Evolutionary conservation across 2,113 vertebrate species (phyloP), one percentile per base, ranked within the genome.

Genomic region (Seriola aureovittata): DNA sequence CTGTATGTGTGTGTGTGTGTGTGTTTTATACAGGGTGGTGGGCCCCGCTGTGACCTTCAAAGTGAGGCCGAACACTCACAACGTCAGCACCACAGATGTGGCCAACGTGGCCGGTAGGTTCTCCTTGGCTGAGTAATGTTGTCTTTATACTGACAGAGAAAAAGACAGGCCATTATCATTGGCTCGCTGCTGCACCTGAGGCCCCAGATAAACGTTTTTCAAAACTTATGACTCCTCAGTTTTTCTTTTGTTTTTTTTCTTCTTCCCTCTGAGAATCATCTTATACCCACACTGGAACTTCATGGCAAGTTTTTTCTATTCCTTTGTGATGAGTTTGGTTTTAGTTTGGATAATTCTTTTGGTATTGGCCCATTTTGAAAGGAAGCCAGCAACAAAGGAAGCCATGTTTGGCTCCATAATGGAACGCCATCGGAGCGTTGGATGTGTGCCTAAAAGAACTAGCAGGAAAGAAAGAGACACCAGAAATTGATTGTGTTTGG

Each of bases 21-120:
- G 52, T 85, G 36, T 90, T 10, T 92, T 21, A 96, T 67, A 21
- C 95, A 99, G 98, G 1, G 96, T 99, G 60, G 86, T 96, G 90
- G 97, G 97, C 82, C 96, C 97, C n/a, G 96, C 97, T 12, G 97
- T 99, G 92, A 98, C 97, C 91, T 99, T 99, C 95, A 96, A 93
- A 94, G 96, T 99, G 75, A 94, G 78, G n/a, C 72, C 95, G 52
- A 96, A 97, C 76, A 19, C 82, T 55, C 96, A 93, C 44, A 99
- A 99, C 57, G 59, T 99, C 91, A 97, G 95, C n/a, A 95, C 96
- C 1, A 91, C 94, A 19, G 97, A 96, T 55, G 96, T 97, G 74
- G 96, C 90, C 23, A 94, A 95, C 80, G 92, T 95, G 32, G 96
- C 97, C 93, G 97, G 98, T 99, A 97, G 92, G 95, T 83, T 34